Percentiles rank a stretch among this genome's conserved stretches.
Conservation (phyloP, 2,888 invertebrate genomes). For the Junonia oenone region DNA sequence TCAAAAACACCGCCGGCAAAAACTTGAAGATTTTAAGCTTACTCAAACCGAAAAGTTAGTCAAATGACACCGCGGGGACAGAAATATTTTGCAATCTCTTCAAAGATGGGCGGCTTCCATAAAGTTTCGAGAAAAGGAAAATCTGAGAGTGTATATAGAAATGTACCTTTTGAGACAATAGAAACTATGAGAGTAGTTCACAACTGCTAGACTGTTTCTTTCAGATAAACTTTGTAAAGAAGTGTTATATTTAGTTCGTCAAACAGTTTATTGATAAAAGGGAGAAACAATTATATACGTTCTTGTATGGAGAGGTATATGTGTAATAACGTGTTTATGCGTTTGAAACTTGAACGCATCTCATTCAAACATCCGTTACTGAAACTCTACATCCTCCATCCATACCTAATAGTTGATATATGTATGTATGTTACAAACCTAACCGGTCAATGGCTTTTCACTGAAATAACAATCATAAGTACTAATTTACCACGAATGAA, state of each 20-base stretch:
- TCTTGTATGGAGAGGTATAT: too few relatives aligned
- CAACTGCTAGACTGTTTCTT: not conserved
- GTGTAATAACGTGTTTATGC: too few relatives aligned
- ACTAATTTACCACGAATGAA: too few relatives aligned
- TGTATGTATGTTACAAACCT: too few relatives aligned
- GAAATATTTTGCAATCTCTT: conserved; percentile 65
- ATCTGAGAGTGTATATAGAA: not conserved
- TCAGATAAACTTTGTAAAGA: not conserved
- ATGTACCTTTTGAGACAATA: conserved; percentile 8
- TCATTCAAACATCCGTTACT: too few relatives aligned
- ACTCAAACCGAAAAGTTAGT: conserved; percentile 61
- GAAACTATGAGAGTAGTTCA: conserved; percentile 6
- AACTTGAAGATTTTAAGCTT: conserved; percentile 58
- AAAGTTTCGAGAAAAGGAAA: conserved; percentile 19
- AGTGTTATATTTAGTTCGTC: not conserved
- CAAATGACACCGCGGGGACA: conserved; percentile 69
- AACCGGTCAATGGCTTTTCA: too few relatives aligned
- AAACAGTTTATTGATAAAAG: not conserved
- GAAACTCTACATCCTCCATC: too few relatives aligned
- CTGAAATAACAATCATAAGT: too few relatives aligned
- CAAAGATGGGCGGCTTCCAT: conserved; percentile 53
- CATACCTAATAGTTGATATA: too few relatives aligned
- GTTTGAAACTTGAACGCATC: too few relatives aligned
- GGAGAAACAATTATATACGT: not conserved
- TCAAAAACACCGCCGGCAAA: conserved; percentile 3